phyloP scores from a whole-genome alignment of 2,113 vertebrate species.

The Bothrops jararaca region DNA sequence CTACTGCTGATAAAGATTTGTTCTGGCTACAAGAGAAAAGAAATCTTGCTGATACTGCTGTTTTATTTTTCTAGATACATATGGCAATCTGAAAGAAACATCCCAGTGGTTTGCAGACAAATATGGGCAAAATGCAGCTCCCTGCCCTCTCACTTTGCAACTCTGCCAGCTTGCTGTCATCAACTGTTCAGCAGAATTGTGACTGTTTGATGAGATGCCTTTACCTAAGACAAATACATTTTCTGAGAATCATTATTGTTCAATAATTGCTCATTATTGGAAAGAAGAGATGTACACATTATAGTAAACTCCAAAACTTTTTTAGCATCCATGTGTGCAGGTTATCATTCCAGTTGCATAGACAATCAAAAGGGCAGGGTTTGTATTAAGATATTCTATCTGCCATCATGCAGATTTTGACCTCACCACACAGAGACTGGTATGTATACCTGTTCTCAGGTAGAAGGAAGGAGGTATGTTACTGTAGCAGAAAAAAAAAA shows the following conservation, averaged over 20 bases:
- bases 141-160: neutral
- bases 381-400: neutral
- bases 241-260: neutral
- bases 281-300: neutral
- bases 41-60: neutral
- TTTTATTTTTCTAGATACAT: neutral
- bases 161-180: neutral
- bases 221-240: neutral
- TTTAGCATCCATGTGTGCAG: neutral
- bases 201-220: neutral
- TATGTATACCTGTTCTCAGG: neutral
- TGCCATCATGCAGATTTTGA: neutral
- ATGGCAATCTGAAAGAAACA: neutral
- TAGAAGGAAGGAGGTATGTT: neutral
- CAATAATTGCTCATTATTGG: neutral
- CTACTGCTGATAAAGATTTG: neutral
- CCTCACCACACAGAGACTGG: neutral
- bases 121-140: neutral
- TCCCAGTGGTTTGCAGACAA: neutral
- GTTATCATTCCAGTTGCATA: neutral
- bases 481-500: neutral
- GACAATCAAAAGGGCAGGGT: neutral
- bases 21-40: neutral
- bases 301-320: neutral
- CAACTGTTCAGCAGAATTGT: neutral